Evolutionary conservation across 2,888 invertebrate species (phyloP), one percentile per base, ranked within the genome.

Genomic region (Apodemia hepburni): DNA sequence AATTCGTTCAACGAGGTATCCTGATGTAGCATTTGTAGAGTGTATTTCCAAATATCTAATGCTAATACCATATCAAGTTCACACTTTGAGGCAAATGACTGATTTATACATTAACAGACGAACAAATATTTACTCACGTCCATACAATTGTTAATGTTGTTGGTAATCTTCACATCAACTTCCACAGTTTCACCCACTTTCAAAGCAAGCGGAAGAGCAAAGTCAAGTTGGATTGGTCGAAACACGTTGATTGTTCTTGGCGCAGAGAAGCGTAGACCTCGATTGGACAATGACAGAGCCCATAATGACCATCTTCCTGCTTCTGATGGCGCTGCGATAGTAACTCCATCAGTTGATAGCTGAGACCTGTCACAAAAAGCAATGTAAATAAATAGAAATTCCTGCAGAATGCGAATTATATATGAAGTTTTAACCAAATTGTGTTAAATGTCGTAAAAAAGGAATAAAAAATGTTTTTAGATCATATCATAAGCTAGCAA

Each of bases 111-210:
- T 9, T 2, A 11, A 8, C 11, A 9, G 9, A 22, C 22, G 22
- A 22, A 22, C 22, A 22, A 22, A 15, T 15, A 6, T 15, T 15
- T 54, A 93, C 94, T 94, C 77, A 94, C 94, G 75, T 94, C 94
- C 92, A 94, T 93, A 79, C 94, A 94, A 65, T 94, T 93, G 74
- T 94, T 94, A 72, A 94, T 92, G 67, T 94, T 94, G 73, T 94
- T 94, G 0, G 93, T 94, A 64, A 94, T 94, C 80, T 94, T 94
- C 69, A 94, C 94, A 70, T 94, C 94, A n/a, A 94, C 93, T 75
- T 94, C 94, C 0, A 94, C 90, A 0, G 93, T 93, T 75, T 94
- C 94, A 0, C 94, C 92, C 11, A 94, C 94, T 69, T 93, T 91
- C 71, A 94, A 76, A 1, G 92, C 93, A 0, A 92, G 89, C 5